phyloP scores from a whole-genome alignment of 2,113 vertebrate genomes.

The Rhodinocichla rosea region DNA sequence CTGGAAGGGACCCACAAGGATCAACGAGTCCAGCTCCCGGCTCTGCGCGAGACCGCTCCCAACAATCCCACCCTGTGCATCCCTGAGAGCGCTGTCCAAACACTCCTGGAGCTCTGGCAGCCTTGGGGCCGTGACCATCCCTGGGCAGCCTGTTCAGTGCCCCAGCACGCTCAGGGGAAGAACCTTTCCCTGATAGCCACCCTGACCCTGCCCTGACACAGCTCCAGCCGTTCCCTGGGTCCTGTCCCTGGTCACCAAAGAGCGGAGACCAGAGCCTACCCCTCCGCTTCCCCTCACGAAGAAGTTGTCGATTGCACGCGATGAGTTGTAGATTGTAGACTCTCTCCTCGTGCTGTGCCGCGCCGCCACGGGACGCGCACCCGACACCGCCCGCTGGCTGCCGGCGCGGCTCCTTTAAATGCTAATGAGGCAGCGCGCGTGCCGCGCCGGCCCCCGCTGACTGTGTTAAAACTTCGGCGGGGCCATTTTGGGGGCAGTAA shows the following conservation, averaged over 20 bases:
- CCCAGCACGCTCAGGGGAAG: rapidly evolving
- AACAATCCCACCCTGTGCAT: not conserved
- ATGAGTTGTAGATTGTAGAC: not conserved
- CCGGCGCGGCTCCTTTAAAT: conserved; percentile 39
- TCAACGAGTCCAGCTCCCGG: not conserved
- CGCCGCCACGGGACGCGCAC: rapidly evolving
- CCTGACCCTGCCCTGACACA: too few species aligned
- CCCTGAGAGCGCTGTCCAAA: not conserved
- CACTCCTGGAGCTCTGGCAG: not conserved
- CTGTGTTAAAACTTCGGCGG: conserved; percentile 70
- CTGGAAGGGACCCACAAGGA: not conserved
- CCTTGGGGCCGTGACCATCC: not conserved
- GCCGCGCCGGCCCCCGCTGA: conserved; percentile 31
- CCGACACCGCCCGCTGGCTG: rapidly evolving
- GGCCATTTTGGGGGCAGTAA: conserved; percentile 77
- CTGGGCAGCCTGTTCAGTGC: not conserved
- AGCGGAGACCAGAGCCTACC: not conserved
- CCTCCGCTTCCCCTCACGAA: not conserved
- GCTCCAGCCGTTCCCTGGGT: not conserved
- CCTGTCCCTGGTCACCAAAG: not conserved
- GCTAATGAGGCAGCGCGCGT: not conserved
- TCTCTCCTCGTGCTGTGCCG: too few species aligned
- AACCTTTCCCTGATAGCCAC: rapidly evolving
- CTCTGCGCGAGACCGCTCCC: not conserved
- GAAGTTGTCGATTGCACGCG: not conserved